Conservation (phyloP, 2,113 vertebrate genomes). For the Pangasianodon hypophthalmus region DNA sequence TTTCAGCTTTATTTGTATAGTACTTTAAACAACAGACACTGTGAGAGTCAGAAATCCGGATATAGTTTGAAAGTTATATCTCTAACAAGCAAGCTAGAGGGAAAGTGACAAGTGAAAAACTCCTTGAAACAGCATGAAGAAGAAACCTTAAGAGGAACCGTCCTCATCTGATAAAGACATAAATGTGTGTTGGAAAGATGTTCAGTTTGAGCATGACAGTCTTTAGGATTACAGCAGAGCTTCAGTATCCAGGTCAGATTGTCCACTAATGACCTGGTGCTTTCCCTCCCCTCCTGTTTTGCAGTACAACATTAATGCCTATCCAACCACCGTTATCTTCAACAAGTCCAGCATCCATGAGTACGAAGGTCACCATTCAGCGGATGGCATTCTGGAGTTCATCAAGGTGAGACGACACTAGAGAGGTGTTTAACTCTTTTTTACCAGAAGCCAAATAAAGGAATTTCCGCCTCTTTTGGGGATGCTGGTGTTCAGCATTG, state of each 20-base stretch:
- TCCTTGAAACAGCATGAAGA: too few species aligned
- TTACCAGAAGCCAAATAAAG: too few species aligned
- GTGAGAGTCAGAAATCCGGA: background rate
- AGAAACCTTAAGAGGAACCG: background rate
- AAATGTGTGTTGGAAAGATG: background rate
- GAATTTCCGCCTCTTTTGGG: too few species aligned
- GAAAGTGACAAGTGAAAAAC: background rate
- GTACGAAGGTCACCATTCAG: conserved; percentile 94
- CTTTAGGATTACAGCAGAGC: background rate
- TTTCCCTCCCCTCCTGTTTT: conserved; percentile 25
- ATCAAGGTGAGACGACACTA: conserved; percentile 80
- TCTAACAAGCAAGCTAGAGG: background rate
- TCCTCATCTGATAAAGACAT: background rate
- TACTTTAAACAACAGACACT: background rate
- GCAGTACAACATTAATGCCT: conserved; percentile 95
- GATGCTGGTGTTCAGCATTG: too few species aligned
- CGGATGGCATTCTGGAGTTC: conserved; percentile 93
- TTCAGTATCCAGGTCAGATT: background rate
- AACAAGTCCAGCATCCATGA: conserved; percentile 90
- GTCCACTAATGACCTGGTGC: background rate
- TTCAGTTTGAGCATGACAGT: background rate
- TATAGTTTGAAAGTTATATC: background rate
- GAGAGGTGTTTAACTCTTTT: background rate
- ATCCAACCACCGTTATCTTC: conserved; percentile 94
- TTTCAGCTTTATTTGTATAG: background rate